These are phyloP conservation scores for Herpailurus yagouaroundi DNA, from an alignment of 2,113 vertebrate genomes.

Conservation along the genomic window DNA sequence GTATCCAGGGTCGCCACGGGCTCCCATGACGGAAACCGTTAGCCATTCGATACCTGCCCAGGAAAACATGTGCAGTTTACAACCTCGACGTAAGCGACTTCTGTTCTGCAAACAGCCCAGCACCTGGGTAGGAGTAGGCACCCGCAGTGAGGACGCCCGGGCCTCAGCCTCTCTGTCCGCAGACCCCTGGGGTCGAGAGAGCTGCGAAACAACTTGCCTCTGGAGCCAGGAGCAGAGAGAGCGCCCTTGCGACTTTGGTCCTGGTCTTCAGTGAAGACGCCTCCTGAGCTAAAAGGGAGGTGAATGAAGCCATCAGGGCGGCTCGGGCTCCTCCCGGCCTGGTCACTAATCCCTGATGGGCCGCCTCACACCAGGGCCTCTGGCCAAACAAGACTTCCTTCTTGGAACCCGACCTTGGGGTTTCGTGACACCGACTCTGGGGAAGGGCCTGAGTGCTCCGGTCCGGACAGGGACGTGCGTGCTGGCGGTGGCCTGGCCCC, in stretches of 20 bases:
- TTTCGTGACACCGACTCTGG: not conserved
- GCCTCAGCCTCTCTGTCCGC: not conserved
- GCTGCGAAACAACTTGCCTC: not conserved
- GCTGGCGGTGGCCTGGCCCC: not conserved
- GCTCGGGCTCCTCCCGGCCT: not conserved
- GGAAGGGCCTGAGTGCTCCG: rapidly evolving
- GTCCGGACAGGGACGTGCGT: not conserved
- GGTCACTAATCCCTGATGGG: not conserved
- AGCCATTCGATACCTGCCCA: not conserved
- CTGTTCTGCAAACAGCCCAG: not conserved
- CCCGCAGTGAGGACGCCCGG: rapidly evolving
- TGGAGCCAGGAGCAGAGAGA: not conserved
- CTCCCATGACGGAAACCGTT: not conserved
- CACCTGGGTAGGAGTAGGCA: not conserved
- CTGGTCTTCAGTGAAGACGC: not conserved
- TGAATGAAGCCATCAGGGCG: not conserved
- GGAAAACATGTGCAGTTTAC: not conserved
- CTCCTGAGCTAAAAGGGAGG: not conserved
- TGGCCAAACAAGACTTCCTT: not conserved
- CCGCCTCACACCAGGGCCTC: not conserved
- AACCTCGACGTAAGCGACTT: not conserved
- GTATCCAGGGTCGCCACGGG: not conserved
- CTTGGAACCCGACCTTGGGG: not conserved
- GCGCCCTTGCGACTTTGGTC: rapidly evolving
- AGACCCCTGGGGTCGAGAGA: not conserved